Evolutionary conservation across 1,140 invertebrate species (phyloP).

Genomic region (Ips nitidus): DNA sequence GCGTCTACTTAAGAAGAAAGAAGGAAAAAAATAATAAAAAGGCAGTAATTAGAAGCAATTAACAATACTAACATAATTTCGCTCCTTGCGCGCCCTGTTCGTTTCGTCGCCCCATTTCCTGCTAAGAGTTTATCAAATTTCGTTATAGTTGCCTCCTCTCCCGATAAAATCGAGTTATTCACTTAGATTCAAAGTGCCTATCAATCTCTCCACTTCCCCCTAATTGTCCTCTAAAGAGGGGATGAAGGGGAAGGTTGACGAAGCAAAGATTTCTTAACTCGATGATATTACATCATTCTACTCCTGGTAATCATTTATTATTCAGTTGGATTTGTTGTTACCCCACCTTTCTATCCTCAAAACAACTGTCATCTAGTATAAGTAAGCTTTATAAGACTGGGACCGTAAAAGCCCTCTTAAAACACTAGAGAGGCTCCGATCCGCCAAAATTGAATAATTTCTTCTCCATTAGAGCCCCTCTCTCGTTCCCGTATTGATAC

Average conservation of each 20-base stretch:
- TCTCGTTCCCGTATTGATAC: constrained; percentile 12
- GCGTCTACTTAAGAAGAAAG: too few species aligned
- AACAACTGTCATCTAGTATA: too few species aligned
- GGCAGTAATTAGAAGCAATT: constrained; percentile 6
- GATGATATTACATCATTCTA: too few species aligned
- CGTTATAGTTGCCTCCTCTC: constrained; percentile 30
- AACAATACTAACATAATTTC: constrained; percentile 9
- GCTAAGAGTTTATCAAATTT: constrained; percentile 29
- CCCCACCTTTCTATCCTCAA: too few species aligned
- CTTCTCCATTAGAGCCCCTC: constrained; percentile 8
- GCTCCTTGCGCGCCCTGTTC: not conserved
- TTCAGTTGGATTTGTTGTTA: too few species aligned
- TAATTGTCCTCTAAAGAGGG: constrained; percentile 9
- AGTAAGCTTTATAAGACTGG: too few species aligned
- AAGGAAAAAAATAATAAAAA: not conserved
- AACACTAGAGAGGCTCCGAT: too few species aligned
- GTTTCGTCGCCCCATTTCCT: constrained; percentile 7
- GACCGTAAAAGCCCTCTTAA: too few species aligned
- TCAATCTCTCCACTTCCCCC: constrained; percentile 29
- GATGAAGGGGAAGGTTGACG: not conserved
- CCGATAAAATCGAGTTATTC: constrained; percentile 32
- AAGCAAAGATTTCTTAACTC: constrained; percentile 20
- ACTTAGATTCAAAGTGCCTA: constrained; percentile 34
- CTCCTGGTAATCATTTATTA: too few species aligned
- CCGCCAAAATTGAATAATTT: constrained; percentile 20